phyloP scores from a whole-genome alignment of 2,797 vertebrate genomes.

The Australoheros facetus region DNA sequence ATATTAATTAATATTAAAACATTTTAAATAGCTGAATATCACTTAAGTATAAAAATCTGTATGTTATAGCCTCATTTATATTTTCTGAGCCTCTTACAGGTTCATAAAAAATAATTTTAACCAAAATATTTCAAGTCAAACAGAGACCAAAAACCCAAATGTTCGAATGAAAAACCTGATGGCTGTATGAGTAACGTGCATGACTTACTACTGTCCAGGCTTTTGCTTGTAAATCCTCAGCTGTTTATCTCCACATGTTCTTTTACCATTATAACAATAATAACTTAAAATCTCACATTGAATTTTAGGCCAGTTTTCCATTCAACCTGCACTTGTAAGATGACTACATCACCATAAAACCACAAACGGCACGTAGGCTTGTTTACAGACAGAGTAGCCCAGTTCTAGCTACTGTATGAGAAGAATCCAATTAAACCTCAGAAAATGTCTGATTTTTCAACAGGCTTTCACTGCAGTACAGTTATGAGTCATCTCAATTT shows the following conservation, averaged over 20 bases:
- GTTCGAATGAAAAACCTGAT: neutral
- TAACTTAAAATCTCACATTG: neutral
- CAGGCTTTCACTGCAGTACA: conserved; percentile 26
- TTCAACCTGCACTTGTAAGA: neutral
- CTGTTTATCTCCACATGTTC: no score
- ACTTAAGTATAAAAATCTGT: neutral
- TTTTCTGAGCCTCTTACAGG: neutral
- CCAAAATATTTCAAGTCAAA: neutral
- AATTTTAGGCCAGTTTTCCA: neutral
- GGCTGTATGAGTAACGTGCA: neutral
- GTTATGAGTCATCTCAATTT: conserved; percentile 53
- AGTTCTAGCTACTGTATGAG: conserved; percentile 10
- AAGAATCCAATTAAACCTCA: conserved; percentile 33
- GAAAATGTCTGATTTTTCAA: conserved; percentile 33
- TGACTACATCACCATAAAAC: neutral
- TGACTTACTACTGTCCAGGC: neutral
- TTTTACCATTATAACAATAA: neutral
- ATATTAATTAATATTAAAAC: neutral
- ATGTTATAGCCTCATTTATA: neutral
- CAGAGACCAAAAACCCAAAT: neutral
- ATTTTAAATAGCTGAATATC: neutral
- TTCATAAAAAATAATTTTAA: neutral
- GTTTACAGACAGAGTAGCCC: conserved; percentile 8
- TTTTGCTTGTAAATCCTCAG: neutral
- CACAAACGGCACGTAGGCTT: neutral